A percentile compares a stretch with the other conserved stretches of the same genome.
These are phyloP conservation scores for Felis chaus DNA, from an alignment of 2,113 vertebrate species.

Conservation along the genomic window DNA sequence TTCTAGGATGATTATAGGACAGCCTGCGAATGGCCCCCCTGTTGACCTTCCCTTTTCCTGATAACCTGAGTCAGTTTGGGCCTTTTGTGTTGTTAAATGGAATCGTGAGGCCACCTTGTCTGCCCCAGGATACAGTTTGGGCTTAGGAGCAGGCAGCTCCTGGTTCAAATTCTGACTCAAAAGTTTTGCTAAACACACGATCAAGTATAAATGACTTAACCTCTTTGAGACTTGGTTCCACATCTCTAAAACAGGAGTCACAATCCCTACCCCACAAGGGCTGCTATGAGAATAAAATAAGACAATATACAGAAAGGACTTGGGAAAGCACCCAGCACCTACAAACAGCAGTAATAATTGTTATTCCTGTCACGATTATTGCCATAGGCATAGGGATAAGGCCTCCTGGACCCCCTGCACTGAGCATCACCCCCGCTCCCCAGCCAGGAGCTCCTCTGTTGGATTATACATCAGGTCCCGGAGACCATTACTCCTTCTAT, in stretches of 20 bases:
- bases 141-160: background rate
- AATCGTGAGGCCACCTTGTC: background rate
- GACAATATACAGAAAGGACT: background rate
- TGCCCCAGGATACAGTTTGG: background rate
- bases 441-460: background rate
- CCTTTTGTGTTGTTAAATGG: background rate
- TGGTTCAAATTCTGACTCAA: background rate
- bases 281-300: background rate
- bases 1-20: background rate
- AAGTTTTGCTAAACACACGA: background rate
- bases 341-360: background rate
- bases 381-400: background rate
- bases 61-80: conserved; percentile 24
- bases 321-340: background rate
- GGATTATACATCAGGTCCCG: background rate
- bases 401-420: background rate
- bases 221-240: background rate
- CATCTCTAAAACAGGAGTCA: background rate
- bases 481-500: background rate
- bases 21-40: background rate
- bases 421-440: too few species aligned
- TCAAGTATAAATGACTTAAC: background rate
- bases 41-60: conserved; percentile 1
- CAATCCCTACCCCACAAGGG: background rate
- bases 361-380: background rate